Evolutionary conservation across 2,113 vertebrate genomes (phyloP), one percentile per base, ranked within the genome.

Genomic region (Tachysurus vachellii): DNA sequence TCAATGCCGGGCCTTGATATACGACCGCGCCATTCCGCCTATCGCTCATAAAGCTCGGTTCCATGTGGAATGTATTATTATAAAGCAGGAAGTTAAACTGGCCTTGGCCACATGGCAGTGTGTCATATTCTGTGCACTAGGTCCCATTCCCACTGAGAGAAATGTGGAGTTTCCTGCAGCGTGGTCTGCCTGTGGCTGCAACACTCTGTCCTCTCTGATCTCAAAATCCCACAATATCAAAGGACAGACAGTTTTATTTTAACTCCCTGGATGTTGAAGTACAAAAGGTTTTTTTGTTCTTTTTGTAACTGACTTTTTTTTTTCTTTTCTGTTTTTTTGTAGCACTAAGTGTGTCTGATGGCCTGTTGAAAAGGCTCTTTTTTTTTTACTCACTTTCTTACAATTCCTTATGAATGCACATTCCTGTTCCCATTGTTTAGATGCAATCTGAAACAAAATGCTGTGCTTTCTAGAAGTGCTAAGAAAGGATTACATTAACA

Each of bases 1-100:
- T 91, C 84, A 80, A 81, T 90, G 89, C 83, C 42, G 56, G 56
- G 54, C 50, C 21, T 66, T 89, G 85, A 89, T 91, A 83, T 87
- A 90, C 81, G 57, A 86, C 64, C 14, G 47, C 79, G 47, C 85
- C 82, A 86, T 84, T 85, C 77, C 44, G 75, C 88, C 81, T 83
- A 87, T 83, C 79, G 56, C 70, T 89, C 86, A 88, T 84, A 82
- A 84, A 85, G 82, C 81, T 84, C n/a, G 14, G 53, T 85, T 86
- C 82, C 26, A 59, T 77, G 82, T 80, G 9, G 53, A 84, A 84
- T 84, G 82, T 82, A 87, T 88, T 88, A 80, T 88, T 88, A 86
- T 88, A 88, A 85, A 90, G 77, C 75, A 83, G 82, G 57, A 85
- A 87, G 85, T 82, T 85, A 84, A 56, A 86, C 66, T 56, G 42